Evolutionary conservation across 1,140 invertebrate species (phyloP).

Genomic region (Colletes gigas): DNA sequence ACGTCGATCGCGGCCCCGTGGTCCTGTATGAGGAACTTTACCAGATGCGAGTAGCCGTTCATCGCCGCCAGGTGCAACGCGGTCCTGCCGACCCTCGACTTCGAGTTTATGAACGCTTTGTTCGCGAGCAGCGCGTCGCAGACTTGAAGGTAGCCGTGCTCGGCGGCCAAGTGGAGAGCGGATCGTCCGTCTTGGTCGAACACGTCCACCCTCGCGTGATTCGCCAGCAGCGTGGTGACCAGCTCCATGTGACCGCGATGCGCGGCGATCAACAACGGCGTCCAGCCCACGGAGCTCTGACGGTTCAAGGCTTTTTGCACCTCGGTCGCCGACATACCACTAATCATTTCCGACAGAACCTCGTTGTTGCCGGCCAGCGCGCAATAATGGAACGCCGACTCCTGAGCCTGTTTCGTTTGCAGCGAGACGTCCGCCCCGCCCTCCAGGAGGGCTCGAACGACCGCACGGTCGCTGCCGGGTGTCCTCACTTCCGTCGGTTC

Average conservation of each 20-base stretch:
- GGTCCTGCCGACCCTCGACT: constrained; percentile 91
- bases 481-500: constrained; percentile 88
- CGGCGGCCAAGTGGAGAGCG: constrained; percentile 96
- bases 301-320: constrained; percentile 96
- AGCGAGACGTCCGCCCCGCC: constrained; percentile 93
- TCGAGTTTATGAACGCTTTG: constrained; percentile 99
- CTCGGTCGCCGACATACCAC: constrained; percentile 91
- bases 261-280: constrained; percentile 95
- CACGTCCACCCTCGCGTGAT: constrained; percentile 98
- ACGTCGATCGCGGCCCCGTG: constrained; percentile 97
- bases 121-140: constrained; percentile 97
- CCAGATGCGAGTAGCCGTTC: constrained; percentile 95
- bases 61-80: constrained; percentile 94
- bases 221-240: constrained; percentile 91
- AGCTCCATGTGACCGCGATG: constrained; percentile 90
- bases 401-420: constrained; percentile 91
- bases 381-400: constrained; percentile 97
- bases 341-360: constrained; percentile 95
- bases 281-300: constrained; percentile 96
- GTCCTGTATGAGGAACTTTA: constrained; percentile 94
- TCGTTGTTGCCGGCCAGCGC: constrained; percentile 97
- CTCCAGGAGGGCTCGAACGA: constrained; percentile 93
- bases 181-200: constrained; percentile 98
- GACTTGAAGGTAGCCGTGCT: constrained; percentile 94
- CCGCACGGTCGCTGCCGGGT: constrained; percentile 93